A percentile compares a stretch with the other conserved stretches of the same genome.
Evolutionary conservation across 2,797 vertebrate genomes (phyloP).

Genomic region (Silurus lanzhouensis): DNA sequence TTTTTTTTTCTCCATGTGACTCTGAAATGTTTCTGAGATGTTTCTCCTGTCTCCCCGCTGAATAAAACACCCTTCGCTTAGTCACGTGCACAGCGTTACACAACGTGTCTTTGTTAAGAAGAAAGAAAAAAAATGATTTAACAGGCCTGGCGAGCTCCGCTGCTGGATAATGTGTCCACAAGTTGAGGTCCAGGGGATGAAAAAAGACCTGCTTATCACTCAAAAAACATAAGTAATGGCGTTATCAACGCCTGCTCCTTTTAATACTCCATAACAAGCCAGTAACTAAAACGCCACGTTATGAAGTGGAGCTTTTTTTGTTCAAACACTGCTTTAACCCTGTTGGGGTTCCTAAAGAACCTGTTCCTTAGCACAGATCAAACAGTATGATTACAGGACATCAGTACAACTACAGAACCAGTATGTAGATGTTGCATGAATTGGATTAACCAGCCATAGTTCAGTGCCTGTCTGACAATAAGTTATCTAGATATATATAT

Average conservation of each 20-base stretch:
- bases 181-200: background rate
- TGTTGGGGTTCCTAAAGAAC: background rate
- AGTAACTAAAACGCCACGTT: background rate
- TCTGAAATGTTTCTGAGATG: constrained; percentile 10
- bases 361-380: background rate
- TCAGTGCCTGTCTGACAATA: background rate
- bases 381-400: background rate
- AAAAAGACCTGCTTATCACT: background rate
- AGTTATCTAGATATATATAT: too few species aligned
- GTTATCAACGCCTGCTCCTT: background rate
- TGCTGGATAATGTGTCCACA: constrained; percentile 18
- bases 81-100: background rate
- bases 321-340: background rate
- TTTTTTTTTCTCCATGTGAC: background rate
- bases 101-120: constrained; percentile 7
- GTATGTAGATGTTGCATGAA: background rate
- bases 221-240: constrained; percentile 16
- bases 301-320: background rate
- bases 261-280: background rate
- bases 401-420: background rate
- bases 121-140: background rate
- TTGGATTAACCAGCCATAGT: background rate
- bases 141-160: background rate
- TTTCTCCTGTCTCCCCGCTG: constrained; percentile 13
- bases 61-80: constrained; percentile 30